These are phyloP conservation scores for Scarus forsteni DNA, from an alignment of 2,797 vertebrate species.

Conservation along the genomic window DNA sequence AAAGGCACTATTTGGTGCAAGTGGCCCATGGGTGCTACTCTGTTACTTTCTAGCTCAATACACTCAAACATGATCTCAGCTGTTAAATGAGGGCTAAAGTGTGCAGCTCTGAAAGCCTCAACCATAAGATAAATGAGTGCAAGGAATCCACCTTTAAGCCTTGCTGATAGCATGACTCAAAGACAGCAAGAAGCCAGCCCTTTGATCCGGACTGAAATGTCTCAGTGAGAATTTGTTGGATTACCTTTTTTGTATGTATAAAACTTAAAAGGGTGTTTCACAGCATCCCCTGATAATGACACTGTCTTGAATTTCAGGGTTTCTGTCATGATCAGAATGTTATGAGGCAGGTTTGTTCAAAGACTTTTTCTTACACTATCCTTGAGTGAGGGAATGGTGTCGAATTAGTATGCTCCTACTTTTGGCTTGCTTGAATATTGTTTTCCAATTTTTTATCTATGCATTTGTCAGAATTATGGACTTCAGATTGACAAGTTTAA, in stretches of 20 bases:
- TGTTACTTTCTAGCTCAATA: slow-evolving; percentile 17
- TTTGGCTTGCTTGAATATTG: no score
- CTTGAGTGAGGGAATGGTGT: no score
- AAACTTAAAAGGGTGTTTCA: no score
- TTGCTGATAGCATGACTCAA: not conserved
- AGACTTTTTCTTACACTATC: no score
- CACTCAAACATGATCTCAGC: not conserved
- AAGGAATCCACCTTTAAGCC: not conserved
- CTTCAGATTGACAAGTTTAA: no score
- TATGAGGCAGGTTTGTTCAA: not conserved
- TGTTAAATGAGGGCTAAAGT: not conserved
- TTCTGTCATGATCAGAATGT: not conserved
- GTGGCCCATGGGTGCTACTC: slow-evolving; percentile 22
- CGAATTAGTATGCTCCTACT: no score
- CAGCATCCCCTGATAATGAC: no score
- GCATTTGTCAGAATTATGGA: no score
- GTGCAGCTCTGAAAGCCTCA: not conserved
- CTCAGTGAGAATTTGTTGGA: not conserved
- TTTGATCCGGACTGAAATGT: not conserved
- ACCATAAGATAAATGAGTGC: slow-evolving; percentile 3
- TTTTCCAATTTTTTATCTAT: no score
- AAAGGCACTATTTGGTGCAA: slow-evolving; percentile 27
- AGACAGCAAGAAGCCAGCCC: not conserved
- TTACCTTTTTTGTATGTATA: not conserved
- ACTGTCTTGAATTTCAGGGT: not conserved